A percentile compares a stretch with the other conserved stretches of the same genome.
These are phyloP conservation scores for Heliconius hewitsoni DNA, from an alignment of 1,140 invertebrate species.

Conservation along the genomic window DNA sequence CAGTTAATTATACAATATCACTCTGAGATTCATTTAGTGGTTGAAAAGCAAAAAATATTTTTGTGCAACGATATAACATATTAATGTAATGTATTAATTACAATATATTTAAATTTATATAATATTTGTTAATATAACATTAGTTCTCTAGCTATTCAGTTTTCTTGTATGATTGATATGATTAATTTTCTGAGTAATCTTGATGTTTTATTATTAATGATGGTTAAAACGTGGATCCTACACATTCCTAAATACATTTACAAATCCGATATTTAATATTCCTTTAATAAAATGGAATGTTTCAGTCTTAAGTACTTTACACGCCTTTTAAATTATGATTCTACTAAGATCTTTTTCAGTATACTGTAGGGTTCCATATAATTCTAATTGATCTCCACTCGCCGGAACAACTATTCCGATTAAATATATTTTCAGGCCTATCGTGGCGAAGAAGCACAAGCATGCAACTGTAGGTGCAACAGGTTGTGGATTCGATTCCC, in stretches of 20 bases:
- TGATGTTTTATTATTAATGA: neutral
- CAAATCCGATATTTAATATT: constrained; percentile 10
- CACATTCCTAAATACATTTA: constrained; percentile 5
- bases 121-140: neutral
- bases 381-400: neutral
- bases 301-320: constrained; percentile 72
- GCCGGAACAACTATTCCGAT: too few species aligned
- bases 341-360: constrained; percentile 25
- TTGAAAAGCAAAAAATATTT: neutral
- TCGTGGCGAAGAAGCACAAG: too few species aligned
- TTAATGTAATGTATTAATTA: neutral
- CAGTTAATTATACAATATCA: neutral
- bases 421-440: too few species aligned
- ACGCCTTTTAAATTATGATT: constrained; percentile 28
- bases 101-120: neutral
- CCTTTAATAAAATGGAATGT: constrained; percentile 62
- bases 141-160: neutral
- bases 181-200: neutral
- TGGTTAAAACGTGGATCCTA: neutral
- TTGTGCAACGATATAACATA: constrained; percentile 7
- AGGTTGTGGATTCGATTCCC: too few species aligned
- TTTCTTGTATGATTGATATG: constrained; percentile 7
- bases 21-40: constrained; percentile 5
- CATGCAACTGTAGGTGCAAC: too few species aligned
- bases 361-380: neutral